Evolutionary conservation across 2,888 invertebrate genomes (phyloP), one percentile per base, ranked within the genome.

Genomic region (Bellardia pandia): DNA sequence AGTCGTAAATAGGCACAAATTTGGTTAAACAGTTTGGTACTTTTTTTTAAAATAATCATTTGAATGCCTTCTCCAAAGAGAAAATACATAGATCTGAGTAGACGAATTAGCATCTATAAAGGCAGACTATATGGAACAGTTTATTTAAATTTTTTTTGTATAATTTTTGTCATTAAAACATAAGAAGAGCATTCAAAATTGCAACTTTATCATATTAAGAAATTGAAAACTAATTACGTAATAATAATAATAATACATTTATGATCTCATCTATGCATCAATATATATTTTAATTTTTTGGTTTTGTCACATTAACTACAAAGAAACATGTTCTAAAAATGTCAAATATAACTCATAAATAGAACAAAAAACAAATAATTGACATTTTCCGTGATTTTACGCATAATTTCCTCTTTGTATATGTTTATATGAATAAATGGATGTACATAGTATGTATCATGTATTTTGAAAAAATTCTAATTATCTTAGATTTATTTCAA

Each of bases 301-400:
- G 13, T 6, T 51, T 51, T 0, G n/a, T 45, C n/a, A 14, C 4
- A n/a, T 51, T 51, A 51, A 51, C 37, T 37, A 37, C 14, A 51
- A 51, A n/a, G n/a, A 51, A n/a, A n/a, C 51, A 51, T n/a, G 13
- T n/a, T 51, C 51, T 51, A 48, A 48, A 48, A 48, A 56, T 30
- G 45, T 45, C 45, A 1, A 48, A 48, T 48, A 48, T 48, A 37
- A 14, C 5, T 48, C 14, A n/a, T 51, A 51, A 51, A n/a, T 51
- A 13, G 51, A 51, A 30, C 11, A 30, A 30, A 30, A 51, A 45
- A 23, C 48, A 53, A 33, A 37, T 71, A 80, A 80, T 80, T 72
- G 69, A 80, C 51, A 37, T 71, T 42, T 80, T 62, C 79, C 51
- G 40, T 80, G 64, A 64, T 72, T 80, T 72, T 30, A 75, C 48